Percentiles rank a stretch among this genome's conserved stretches.
These are phyloP conservation scores for Enchytraeus crypticus DNA, from an alignment of 2,888 invertebrate genomes.

Conservation along the genomic window DNA sequence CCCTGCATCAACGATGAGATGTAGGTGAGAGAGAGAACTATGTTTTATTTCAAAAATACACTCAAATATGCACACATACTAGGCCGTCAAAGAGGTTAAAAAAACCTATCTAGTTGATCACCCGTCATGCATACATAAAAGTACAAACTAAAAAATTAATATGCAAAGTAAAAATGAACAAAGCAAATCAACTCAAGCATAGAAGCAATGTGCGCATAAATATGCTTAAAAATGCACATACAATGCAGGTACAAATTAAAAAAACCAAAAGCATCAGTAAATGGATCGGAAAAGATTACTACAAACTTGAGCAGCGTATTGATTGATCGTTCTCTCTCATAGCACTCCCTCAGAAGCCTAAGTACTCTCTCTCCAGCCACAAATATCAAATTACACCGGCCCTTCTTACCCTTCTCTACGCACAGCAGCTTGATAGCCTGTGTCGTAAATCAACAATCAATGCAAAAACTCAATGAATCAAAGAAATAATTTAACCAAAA, in stretches of 20 bases:
- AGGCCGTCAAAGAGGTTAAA: too few species aligned
- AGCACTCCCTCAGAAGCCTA: slow-evolving; percentile 56
- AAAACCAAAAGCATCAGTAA: background rate
- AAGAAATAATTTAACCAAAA: too few species aligned
- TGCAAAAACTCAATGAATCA: too few species aligned
- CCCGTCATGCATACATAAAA: too few species aligned
- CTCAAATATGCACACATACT: too few species aligned
- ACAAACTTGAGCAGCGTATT: slow-evolving; percentile 63
- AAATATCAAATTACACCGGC: slow-evolving; percentile 54
- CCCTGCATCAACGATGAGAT: background rate
- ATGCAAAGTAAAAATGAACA: too few species aligned
- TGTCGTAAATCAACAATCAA: background rate
- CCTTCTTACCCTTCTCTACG: slow-evolving; percentile 66
- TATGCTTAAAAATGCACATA: background rate
- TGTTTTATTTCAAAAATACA: too few species aligned
- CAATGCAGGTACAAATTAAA: background rate
- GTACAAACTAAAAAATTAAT: too few species aligned
- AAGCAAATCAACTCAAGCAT: too few species aligned
- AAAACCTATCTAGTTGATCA: too few species aligned
- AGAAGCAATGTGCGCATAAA: too few species aligned
- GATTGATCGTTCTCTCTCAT: slow-evolving; percentile 62
- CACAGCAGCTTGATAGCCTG: slow-evolving; percentile 57
- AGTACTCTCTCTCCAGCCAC: slow-evolving; percentile 65
- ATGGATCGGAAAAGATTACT: background rate
- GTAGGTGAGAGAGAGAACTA: background rate